Percentiles rank a stretch among this genome's conserved stretches.
Evolutionary conservation across 2,113 vertebrate genomes (phyloP).

Genomic region (Petromus typicus): DNA sequence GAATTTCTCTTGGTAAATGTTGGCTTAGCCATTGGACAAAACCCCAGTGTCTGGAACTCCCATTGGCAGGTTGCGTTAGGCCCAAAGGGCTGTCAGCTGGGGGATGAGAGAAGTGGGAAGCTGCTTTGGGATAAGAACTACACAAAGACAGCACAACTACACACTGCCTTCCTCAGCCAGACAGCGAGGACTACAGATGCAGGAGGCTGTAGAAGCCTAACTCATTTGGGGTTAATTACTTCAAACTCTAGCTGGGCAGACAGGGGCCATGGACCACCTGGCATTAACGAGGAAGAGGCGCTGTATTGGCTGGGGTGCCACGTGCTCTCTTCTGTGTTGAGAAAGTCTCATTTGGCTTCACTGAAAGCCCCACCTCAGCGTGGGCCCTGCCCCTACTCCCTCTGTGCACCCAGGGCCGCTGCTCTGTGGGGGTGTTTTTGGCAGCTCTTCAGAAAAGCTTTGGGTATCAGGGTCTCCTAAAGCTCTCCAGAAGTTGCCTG

Average conservation of each 20-base stretch:
- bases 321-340: fast-evolving
- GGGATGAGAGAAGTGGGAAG: neutral
- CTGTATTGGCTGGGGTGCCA: fast-evolving
- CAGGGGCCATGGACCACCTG: fast-evolving
- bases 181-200: neutral
- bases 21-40: neutral
- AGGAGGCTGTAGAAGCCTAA: too few relatives aligned
- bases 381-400: neutral
- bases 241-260: neutral
- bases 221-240: neutral
- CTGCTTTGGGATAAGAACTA: neutral
- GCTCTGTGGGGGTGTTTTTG: fast-evolving
- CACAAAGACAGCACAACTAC: neutral
- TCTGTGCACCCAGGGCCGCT: fast-evolving
- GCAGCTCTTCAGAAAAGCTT: neutral
- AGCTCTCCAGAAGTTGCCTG: neutral
- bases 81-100: neutral
- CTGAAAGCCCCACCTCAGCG: neutral
- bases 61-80: neutral
- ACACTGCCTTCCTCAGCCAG: neutral
- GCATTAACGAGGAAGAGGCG: fast-evolving
- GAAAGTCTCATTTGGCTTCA: neutral
- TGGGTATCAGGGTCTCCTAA: fast-evolving
- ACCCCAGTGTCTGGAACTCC: neutral
- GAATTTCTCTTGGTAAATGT: neutral